Base-by-base conservation (phyloP, 2,888 invertebrate genomes). In the Andrena camellia region DNA sequence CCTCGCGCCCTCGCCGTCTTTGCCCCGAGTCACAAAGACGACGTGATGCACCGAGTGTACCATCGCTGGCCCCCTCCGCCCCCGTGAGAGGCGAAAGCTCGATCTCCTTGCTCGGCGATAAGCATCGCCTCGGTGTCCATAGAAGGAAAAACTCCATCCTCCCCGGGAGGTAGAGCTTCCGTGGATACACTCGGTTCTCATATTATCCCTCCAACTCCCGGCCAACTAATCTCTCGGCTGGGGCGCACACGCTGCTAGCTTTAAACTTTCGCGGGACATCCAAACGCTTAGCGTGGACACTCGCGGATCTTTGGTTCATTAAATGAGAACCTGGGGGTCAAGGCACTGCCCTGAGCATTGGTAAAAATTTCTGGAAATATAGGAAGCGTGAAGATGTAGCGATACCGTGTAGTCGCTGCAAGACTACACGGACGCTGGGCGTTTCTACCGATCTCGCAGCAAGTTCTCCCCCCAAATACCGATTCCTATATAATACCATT, bases 101-200 rank as follows among this genome's bases (percentile, higher is more conserved):
- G 62, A 81, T 81, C 77, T 83, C 70, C 83, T 78, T 81, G 50
- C 35, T 26, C 7, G 50, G 50, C 10, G 83, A 83, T 81, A 83
- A 81, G 60, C 60, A 73, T 77, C 81, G 7, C 48, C 33, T 10
- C 29, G 26, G 7, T 57, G 20, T 13, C 31, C 42, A 7, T 13
- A 20, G 20, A 17, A n/a, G 31, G 48, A 68, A 68, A 59, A 26
- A 23, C 60, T 71, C 6, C n/a, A 10, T 67, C 26, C 81, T 3
- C 26, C 23, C 26, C 57, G 57, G 6, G n/a, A n/a, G 48, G n/a
- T 33, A 8, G 35, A 54, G 48, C 52, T 59, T 35, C 75, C 23
- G 57, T 35, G 48, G 67, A 68, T 52, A 75, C 81, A 57, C 20
- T 29, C 59, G 29, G 20, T 33, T 23, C 29, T 29, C 59, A 59